Evolutionary conservation across 2,797 vertebrate species (phyloP).

Genomic region (Acropternis orthonyx): DNA sequence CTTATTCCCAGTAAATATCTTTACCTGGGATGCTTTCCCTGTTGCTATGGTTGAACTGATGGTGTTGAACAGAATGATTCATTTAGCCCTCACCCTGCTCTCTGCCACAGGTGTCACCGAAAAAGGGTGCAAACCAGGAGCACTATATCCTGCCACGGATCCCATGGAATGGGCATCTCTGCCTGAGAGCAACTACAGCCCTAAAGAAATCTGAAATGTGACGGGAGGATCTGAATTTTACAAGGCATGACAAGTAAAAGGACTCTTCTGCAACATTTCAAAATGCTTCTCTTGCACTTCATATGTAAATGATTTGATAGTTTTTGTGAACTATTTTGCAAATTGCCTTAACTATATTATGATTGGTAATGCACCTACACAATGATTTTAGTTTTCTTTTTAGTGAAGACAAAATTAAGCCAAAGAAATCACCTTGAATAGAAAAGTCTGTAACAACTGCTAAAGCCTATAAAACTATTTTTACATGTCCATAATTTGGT

Average conservation of each 20-base stretch:
- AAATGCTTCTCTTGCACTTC: neutral
- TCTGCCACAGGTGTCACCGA: neutral
- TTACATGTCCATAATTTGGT: fast-evolving
- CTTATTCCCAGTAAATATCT: neutral
- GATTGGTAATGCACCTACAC: neutral
- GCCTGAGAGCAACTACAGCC: neutral
- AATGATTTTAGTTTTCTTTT: neutral
- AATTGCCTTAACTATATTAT: neutral
- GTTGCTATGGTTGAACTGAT: neutral
- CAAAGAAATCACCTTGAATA: neutral
- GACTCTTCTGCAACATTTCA: neutral
- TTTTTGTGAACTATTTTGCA: neutral
- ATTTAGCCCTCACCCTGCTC: neutral
- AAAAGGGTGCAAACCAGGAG: neutral
- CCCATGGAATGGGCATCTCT: neutral
- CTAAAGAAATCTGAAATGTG: neutral
- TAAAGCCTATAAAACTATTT: neutral
- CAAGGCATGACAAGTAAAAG: neutral
- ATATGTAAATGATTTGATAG: neutral
- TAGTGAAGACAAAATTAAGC: neutral
- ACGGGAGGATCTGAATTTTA: neutral
- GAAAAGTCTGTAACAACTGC: neutral
- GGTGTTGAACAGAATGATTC: neutral
- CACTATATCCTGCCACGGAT: neutral
- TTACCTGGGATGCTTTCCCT: neutral